Evolutionary conservation across 2,113 vertebrate genomes (phyloP), one percentile per base, ranked within the genome.

Genomic region (Leucosticte australis): DNA sequence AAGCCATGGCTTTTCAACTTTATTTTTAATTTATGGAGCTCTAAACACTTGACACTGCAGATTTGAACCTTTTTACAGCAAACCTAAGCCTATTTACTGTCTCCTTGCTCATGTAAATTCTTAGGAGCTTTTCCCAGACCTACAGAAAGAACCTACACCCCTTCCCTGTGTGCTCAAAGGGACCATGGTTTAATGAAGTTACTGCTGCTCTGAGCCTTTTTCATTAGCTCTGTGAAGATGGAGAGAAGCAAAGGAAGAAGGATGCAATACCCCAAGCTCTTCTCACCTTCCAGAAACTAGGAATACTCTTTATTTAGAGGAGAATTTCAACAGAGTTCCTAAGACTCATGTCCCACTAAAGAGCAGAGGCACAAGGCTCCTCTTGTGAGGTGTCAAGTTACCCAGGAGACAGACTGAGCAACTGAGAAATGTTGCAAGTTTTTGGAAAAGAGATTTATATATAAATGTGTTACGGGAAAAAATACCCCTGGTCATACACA

Each of bases 361-460:
- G 85, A 90, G 75, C 47, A 2, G 85, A 80, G 67, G 92, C 92
- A 97, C 94, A 96, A 95, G 94, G 92, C 96, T 91, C 65, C 86
- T 94, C 94, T 95, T 96, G 92, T 97, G 96, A 91, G 86, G 83
- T 95, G 73, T 93, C 52, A 75, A 13, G 96, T 97, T 95, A 63
- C 96, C 96, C 91, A 19, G 96, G 96, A 97, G 95, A 96, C 95
- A 95, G 94, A 93, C 94, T 56, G 60, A 95, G 89, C 80, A 33
- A 92, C 83, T 63, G 47, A 92, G 94, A 92, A 94, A 97, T 94
- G 89, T 83, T 95, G 80, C 83, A 84, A 90, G 83, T 92, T 97
- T 96, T 92, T 94, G 83, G 84, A 87, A 92, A 67, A 92, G 89
- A 95, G 94, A 92, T 97, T 97, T 97, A 94, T 97, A 92, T 92